Evolutionary conservation across 2,888 invertebrate species (phyloP), one percentile per base, ranked within the genome.

Genomic region (Trichopoda pennipes): DNA sequence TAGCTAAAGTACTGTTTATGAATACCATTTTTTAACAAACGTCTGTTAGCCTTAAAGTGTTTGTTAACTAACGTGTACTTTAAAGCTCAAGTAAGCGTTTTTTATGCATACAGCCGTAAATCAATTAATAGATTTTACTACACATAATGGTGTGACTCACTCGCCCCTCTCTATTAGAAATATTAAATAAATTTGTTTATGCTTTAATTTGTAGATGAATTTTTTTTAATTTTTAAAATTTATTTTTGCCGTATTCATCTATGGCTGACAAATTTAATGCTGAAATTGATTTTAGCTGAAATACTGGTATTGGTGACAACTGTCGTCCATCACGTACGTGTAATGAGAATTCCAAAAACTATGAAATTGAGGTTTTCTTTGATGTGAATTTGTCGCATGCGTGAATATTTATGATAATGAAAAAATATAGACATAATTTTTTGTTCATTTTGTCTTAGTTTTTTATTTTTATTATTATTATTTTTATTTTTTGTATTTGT

Each of bases 351-450:
- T 69, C 28, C 35, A 72, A 63, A 79, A 64, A 56, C 66, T 76
- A 79, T 76, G 72, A 82, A 82, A 79, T 60, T 76, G 49, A 75
- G 70, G 79, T 75, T 75, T 56, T 76, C 75, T 82, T 82, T 79
- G 79, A 81, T 75, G 81, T 81, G 64, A 75, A 70, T 78, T 75
- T 70, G 79, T 79, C 75, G 82, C 82, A 82, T 76, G 82, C 79
- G 56, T 76, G 72, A 63, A 75, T 79, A 75, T 82, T 82, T 82
- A 82, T 75, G 74, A 35, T 75, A 79, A 79, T 79, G 70, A 81
- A 76, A n/a, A 55, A 70, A 66, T 75, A 19, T 80, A 19, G 58
- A 56, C 28, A 58, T 51, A 69, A 44, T 51, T 77, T 64, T 51
- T 17, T 68, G 53, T 74, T 69, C 44, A 68, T 58, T 42, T 14